These are phyloP conservation scores for Zaprionus ornatus DNA, from an alignment of 1,140 invertebrate genomes.

Conservation along the genomic window DNA sequence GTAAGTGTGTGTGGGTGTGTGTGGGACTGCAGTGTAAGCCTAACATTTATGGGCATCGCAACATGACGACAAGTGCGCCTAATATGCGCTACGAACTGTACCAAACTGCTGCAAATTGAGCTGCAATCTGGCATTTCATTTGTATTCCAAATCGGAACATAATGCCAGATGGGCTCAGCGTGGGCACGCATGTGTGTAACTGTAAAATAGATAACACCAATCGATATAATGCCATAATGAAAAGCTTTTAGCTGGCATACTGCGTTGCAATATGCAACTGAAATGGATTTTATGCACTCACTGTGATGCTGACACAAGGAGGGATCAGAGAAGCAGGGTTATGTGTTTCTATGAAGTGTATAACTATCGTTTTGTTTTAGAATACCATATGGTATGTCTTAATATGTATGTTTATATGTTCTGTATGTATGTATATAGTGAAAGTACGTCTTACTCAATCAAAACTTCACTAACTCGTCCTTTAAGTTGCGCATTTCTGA, in stretches of 20 bases:
- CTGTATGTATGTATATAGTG: no score
- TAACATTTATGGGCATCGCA: conserved; percentile 61
- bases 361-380: background rate
- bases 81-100: conserved; percentile 57
- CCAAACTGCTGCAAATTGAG: conserved; percentile 32
- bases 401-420: background rate
- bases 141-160: conserved; percentile 3
- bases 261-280: background rate
- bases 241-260: conserved; percentile 18
- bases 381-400: background rate
- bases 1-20: background rate
- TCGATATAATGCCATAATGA: conserved; percentile 5
- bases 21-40: conserved; percentile 32
- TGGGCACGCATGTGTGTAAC: background rate
- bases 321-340: background rate
- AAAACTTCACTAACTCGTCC: no score
- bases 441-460: no score
- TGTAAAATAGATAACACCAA: conserved; percentile 10
- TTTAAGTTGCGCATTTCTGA: no score
- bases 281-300: background rate
- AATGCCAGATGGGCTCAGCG: conserved; percentile 4
- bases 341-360: background rate
- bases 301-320: background rate
- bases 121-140: conserved; percentile 29
- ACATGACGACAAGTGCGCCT: conserved; percentile 51